Conservation (phyloP, 2,113 vertebrate genomes). For the Phodopus roborovskii region DNA sequence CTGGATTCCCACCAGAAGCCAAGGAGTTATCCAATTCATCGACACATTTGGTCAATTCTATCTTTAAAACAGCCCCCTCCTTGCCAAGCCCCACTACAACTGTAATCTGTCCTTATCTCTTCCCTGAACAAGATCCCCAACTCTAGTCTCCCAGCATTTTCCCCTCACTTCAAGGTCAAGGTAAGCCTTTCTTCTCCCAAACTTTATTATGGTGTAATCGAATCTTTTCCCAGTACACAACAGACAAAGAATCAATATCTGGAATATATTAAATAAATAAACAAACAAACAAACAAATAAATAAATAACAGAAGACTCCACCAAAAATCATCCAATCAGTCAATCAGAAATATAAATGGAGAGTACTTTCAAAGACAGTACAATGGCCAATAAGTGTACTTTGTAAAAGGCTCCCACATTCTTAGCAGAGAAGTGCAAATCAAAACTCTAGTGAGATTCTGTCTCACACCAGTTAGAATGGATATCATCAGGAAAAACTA, state of each 20-base stretch:
- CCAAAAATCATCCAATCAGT: neutral
- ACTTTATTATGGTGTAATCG: neutral
- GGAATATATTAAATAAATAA: no score
- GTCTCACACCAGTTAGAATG: neutral
- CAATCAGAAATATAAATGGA: neutral
- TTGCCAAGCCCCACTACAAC: fast-evolving
- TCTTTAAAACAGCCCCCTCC: neutral
- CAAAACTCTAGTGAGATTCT: neutral
- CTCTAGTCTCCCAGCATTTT: neutral
- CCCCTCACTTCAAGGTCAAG: neutral
- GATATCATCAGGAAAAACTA: neutral
- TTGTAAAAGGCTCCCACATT: no score
- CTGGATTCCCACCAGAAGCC: neutral
- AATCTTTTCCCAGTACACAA: neutral
- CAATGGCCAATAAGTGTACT: neutral
- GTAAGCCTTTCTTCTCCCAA: neutral
- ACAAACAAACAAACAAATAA: no score
- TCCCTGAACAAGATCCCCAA: neutral
- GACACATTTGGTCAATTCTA: neutral
- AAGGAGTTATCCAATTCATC: neutral
- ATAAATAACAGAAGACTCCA: neutral
- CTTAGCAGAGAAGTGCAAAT: neutral
- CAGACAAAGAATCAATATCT: neutral
- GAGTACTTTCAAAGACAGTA: neutral
- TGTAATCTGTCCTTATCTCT: neutral